A percentile compares a stretch with the other conserved stretches of the same genome.
Evolutionary conservation across 2,888 invertebrate species (phyloP).

Genomic region (Tortricodes alternella): DNA sequence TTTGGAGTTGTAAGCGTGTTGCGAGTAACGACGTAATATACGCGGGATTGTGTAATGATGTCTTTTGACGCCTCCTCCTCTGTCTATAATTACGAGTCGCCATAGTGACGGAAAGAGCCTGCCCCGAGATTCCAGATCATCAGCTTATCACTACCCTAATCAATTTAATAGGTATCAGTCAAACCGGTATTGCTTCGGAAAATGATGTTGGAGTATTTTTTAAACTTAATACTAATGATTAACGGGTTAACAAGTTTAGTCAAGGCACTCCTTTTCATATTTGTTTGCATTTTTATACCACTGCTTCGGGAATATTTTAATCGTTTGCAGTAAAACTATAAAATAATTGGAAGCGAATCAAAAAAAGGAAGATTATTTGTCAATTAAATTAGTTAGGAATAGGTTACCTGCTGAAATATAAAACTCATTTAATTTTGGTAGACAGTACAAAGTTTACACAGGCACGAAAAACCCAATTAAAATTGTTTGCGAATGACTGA

Average conservation of each 20-base stretch:
- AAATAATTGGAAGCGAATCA: neutral
- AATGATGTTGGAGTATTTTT: no score
- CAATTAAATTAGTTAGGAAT: constrained; percentile 16
- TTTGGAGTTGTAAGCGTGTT: constrained; percentile 50
- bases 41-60: constrained; percentile 67
- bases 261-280: no score
- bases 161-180: neutral
- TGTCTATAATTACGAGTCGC: constrained; percentile 67
- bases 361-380: neutral
- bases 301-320: no score
- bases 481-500: constrained; percentile 76
- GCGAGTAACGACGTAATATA: constrained; percentile 71
- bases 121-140: constrained; percentile 55
- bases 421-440: constrained; percentile 54
- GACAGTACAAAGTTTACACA: constrained; percentile 65
- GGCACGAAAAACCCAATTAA: constrained; percentile 75
- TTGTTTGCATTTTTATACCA: no score
- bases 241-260: no score
- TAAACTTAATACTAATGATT: no score
- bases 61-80: constrained; percentile 62
- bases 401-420: constrained; percentile 36
- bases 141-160: constrained; percentile 39
- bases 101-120: constrained; percentile 51
- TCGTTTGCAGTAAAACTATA: neutral
- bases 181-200: no score